Conservation (phyloP, 1,140 invertebrate species). For the Pomacea maculata region DNA sequence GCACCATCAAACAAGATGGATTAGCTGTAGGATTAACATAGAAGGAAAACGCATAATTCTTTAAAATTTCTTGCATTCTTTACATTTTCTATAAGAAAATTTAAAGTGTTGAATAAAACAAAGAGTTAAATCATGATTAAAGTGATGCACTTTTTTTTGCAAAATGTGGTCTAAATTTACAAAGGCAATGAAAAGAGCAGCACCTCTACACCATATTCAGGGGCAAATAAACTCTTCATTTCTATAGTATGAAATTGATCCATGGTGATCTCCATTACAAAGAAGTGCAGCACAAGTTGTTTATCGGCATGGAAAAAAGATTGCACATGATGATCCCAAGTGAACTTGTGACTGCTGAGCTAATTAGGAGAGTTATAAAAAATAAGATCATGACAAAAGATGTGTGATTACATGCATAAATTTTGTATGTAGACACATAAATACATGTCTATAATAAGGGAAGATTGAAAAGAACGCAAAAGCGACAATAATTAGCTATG, state of each 20-base stretch:
- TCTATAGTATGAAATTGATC: conserved; percentile 65
- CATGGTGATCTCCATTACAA: conserved; percentile 64
- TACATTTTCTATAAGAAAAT: no score
- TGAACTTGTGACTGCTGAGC: conserved; percentile 43
- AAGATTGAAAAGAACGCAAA: no score
- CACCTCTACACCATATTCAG: conserved; percentile 68
- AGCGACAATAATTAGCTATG: no score
- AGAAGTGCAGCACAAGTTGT: conserved; percentile 68
- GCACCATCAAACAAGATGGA: conserved; percentile 29
- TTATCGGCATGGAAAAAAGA: conserved; percentile 55
- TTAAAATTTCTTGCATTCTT: no score
- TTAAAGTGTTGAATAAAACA: no score
- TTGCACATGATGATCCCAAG: conserved; percentile 51
- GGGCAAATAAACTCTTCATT: conserved; percentile 53
- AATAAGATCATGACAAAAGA: not conserved
- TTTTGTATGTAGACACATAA: no score
- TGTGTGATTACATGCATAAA: no score
- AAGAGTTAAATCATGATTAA: not conserved
- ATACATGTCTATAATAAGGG: no score
- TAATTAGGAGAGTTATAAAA: not conserved
- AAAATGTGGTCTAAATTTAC: not conserved
- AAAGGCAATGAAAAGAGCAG: not conserved
- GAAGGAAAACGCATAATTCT: no score
- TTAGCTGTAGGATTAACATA: no score
- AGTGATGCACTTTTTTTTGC: not conserved